Percentiles rank a stretch among this genome's conserved stretches.
Evolutionary conservation across 2,797 vertebrate species (phyloP).

Genomic region (Tachyglossus aculeatus): DNA sequence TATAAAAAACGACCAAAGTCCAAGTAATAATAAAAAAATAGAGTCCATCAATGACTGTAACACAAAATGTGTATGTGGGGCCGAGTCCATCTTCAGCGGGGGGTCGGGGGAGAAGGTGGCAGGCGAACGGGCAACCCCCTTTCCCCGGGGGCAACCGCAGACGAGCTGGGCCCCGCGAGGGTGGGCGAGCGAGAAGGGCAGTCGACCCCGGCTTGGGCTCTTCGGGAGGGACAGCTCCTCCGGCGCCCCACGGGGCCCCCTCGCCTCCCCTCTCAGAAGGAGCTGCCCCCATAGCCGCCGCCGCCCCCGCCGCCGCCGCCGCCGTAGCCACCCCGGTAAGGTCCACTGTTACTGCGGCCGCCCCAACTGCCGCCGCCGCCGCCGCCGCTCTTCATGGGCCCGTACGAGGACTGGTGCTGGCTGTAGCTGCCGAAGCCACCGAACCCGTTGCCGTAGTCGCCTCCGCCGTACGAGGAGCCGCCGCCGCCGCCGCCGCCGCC

Average conservation of each 20-base stretch:
- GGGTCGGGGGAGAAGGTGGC: conserved; percentile 70
- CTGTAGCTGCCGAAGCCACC: conserved; percentile 93
- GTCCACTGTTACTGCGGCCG: conserved; percentile 86
- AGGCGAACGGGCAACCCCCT: conserved; percentile 51
- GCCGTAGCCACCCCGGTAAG: conserved; percentile 89
- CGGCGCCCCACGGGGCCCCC: conserved; percentile 48
- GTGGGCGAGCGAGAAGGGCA: conserved; percentile 54
- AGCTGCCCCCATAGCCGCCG: conserved; percentile 73
- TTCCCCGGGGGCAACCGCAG: conserved; percentile 17
- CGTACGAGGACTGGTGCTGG: conserved; percentile 91
- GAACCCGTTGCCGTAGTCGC: conserved; percentile 89
- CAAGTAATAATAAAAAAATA: conserved; percentile 86
- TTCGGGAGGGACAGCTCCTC: conserved; percentile 65
- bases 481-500: conserved; percentile 79
- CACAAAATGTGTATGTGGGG: conserved; percentile 79
- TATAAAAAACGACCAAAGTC: conserved; percentile 84
- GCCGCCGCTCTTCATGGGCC: conserved; percentile 89
- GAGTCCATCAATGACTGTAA: conserved; percentile 84
- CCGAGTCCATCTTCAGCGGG: conserved; percentile 73
- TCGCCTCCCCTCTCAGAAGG: conserved; percentile 55
- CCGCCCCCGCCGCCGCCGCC: conserved; percentile 89
- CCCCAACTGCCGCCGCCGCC: conserved; percentile 77
- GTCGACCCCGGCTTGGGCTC: conserved; percentile 64
- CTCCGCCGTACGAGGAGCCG: conserved; percentile 80
- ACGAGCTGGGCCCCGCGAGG: conserved; percentile 34